phyloP scores from a whole-genome alignment of 2,888 invertebrate species.

The Crematogaster levior region DNA sequence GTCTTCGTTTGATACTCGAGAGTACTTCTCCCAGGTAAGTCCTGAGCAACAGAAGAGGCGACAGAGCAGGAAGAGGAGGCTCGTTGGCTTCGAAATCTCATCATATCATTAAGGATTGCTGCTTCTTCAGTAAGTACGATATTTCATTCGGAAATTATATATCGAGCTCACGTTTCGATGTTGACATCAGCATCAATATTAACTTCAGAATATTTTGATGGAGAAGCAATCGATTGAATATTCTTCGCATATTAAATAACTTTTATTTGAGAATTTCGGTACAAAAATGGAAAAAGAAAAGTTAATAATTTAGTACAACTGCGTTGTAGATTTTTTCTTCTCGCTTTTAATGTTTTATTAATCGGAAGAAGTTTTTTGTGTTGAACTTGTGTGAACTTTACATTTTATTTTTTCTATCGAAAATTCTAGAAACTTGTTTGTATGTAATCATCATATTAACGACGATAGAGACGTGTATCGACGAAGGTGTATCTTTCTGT shows the following conservation, averaged over 20 bases:
- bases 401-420: neutral
- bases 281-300: neutral
- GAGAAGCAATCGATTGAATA: neutral
- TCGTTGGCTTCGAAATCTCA: neutral
- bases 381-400: neutral
- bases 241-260: neutral
- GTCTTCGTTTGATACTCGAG: conserved; percentile 58
- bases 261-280: neutral
- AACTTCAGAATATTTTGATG: neutral
- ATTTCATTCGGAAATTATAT: neutral
- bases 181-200: neutral
- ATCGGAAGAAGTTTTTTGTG: neutral
- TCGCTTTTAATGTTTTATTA: neutral
- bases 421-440: neutral
- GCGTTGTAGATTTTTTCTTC: neutral
- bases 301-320: neutral
- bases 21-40: conserved; percentile 25
- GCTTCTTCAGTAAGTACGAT: conserved; percentile 31
- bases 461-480: neutral
- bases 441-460: neutral
- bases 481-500: neutral
- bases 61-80: conserved; percentile 12
- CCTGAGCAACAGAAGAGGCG: conserved; percentile 4
- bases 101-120: conserved; percentile 10
- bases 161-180: neutral